phyloP scores from a whole-genome alignment of 2,113 vertebrate genomes.

The Myotis yumanensis region DNA sequence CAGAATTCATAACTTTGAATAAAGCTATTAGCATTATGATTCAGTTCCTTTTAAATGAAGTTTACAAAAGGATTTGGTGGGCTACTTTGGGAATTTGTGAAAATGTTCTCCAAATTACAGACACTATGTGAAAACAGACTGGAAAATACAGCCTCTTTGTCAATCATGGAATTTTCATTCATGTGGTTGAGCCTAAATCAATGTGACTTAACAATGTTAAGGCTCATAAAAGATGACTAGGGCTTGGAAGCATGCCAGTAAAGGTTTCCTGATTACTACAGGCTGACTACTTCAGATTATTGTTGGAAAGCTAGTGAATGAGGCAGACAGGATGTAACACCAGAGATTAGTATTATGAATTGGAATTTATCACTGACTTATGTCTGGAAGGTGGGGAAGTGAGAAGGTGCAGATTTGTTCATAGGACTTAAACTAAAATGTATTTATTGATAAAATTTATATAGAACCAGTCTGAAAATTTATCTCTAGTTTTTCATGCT shows the following conservation, averaged over 20 bases:
- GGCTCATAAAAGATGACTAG: slow-evolving; percentile 47
- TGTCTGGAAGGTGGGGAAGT: background rate
- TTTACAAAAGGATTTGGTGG: background rate
- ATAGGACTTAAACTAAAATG: slow-evolving; percentile 12
- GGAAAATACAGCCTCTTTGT: background rate
- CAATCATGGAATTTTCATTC: background rate
- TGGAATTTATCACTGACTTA: slow-evolving; percentile 46
- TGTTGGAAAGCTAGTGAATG: slow-evolving; percentile 49
- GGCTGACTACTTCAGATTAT: background rate
- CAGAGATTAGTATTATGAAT: slow-evolving; percentile 57
- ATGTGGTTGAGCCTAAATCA: background rate
- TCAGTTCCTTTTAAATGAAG: background rate
- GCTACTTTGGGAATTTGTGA: background rate
- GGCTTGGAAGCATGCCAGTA: slow-evolving; percentile 20
- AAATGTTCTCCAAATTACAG: background rate
- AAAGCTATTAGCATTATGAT: background rate
- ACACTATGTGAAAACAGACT: background rate
- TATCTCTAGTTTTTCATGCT: background rate
- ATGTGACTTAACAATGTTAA: slow-evolving; percentile 27
- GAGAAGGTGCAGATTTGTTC: background rate
- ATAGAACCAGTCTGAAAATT: background rate
- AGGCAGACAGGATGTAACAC: slow-evolving; percentile 43
- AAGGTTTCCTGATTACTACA: slow-evolving; percentile 54
- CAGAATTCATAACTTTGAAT: background rate
- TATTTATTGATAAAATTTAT: background rate